Evolutionary conservation across 2,888 invertebrate species (phyloP), one percentile per base, ranked within the genome.

Genomic region (Epiblema foenella): DNA sequence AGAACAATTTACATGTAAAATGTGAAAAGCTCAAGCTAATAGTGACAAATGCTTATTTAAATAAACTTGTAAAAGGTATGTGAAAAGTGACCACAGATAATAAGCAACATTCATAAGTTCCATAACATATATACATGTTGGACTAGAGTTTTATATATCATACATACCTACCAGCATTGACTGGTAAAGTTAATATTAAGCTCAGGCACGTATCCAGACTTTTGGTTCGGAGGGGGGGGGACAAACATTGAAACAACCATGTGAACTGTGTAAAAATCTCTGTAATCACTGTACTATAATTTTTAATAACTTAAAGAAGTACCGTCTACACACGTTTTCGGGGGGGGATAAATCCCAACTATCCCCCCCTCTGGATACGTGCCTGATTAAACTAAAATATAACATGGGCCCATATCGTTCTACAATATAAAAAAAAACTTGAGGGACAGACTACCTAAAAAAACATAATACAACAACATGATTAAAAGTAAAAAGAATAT

Each of bases 111-210:
- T 59, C 24, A 42, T 42, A 42, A 42, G 9, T 4, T 63, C 20
- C 37, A 63, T 63, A 63, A 51, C 29, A 24, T 24, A 33, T 24
- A 33, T 12, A 33, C 49, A 37, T 42, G 7, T 33, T 63, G 2
- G 63, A 63, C 63, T 63, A 24, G 24, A 63, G 52, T 52, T 18
- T 51, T 63, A 52, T n/a, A 29, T 15, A n/a, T n/a, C n/a, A n/a
- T n/a, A n/a, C n/a, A n/a, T n/a, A 7, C n/a, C 7, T 33, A 37
- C 63, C 52, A 63, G 18, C 37, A 52, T 37, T 52, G 52, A 63
- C 51, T 52, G 52, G 18, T 24, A 39, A 39, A 12, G n/a, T n/a
- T 39, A 63, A 0, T n/a, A n/a, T n/a, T n/a, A n/a, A n/a, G n/a
- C n/a, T n/a, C n/a, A n/a, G n/a, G n/a, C n/a, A n/a, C n/a, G n/a